These are phyloP conservation scores for Didymodactylos carnosus DNA, from an alignment of 2,888 invertebrate species.

Conservation along the genomic window DNA sequence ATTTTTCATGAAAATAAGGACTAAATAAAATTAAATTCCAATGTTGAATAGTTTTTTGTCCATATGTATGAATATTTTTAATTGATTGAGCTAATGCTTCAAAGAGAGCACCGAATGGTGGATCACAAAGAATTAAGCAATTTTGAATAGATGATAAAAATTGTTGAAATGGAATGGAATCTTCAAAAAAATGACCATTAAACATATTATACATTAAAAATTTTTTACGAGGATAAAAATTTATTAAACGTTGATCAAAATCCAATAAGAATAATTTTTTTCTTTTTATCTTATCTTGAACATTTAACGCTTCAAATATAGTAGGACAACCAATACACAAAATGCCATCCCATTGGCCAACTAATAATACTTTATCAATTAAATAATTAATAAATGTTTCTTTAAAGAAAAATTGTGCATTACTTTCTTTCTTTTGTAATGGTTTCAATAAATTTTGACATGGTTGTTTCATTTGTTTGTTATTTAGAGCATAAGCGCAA, in stretches of 20 bases:
- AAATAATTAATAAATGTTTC: background rate
- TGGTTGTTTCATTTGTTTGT: background rate
- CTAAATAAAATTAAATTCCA: background rate
- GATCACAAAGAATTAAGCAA: slow-evolving; percentile 11
- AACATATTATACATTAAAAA: slow-evolving; percentile 73
- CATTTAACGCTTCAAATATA: slow-evolving; percentile 49
- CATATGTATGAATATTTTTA: too few relatives aligned
- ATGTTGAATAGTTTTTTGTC: background rate
- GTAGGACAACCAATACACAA: slow-evolving; percentile 70
- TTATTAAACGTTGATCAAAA: slow-evolving; percentile 42
- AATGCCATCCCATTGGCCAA: slow-evolving; percentile 34
- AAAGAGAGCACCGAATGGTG: slow-evolving; percentile 10
- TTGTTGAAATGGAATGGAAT: background rate
- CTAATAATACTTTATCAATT: slow-evolving; percentile 37
- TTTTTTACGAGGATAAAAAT: slow-evolving; percentile 34
- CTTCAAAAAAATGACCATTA: slow-evolving; percentile 59
- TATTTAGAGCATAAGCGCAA: background rate
- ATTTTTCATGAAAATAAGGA: slow-evolving; percentile 14
- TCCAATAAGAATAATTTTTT: slow-evolving; percentile 53
- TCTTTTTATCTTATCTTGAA: slow-evolving; percentile 20
- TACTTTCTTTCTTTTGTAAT: background rate
- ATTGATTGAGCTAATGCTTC: background rate
- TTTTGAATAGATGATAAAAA: slow-evolving; percentile 3
- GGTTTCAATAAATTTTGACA: background rate
- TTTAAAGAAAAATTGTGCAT: background rate